A percentile compares a stretch with the other conserved stretches of the same genome.
phyloP scores from a whole-genome alignment of 2,113 vertebrate genomes.

The Lagopus muta region DNA sequence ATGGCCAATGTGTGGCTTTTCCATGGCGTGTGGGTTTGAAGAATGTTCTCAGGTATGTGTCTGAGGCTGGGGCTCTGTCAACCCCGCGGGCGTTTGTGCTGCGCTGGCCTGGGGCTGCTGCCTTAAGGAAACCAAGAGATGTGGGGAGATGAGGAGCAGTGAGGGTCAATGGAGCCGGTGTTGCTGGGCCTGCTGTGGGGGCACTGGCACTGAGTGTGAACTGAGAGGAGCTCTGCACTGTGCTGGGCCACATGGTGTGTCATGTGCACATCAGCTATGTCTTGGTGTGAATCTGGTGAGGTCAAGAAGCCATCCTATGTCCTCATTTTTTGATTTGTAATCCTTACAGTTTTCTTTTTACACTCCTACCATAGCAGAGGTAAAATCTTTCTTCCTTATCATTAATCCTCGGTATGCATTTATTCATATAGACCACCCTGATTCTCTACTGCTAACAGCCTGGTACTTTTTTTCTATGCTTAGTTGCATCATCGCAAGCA shows the following conservation, averaged over 20 bases:
- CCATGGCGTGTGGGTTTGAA: not conserved
- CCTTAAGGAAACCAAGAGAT: not conserved
- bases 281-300: not conserved
- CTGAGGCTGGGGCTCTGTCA: not conserved
- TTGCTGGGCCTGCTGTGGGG: not conserved
- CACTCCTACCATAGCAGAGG: not conserved
- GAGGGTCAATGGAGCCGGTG: not conserved
- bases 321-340: not conserved
- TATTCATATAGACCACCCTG: not conserved
- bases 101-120: not conserved
- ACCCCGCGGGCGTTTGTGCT: accelerated
- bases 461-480: accelerated
- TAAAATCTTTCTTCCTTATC: not conserved
- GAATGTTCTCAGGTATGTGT: conserved; percentile 34
- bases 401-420: accelerated
- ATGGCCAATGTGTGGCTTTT: conserved; percentile 27
- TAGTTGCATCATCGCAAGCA: not conserved
- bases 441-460: not conserved
- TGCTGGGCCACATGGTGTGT: not conserved
- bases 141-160: not conserved
- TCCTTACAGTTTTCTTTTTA: not conserved
- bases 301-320: not conserved
- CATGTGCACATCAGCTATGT: not conserved
- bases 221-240: not conserved
- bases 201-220: not conserved